Evolutionary conservation across 2,888 invertebrate species (phyloP).

Genomic region (Rhagium mordax): DNA sequence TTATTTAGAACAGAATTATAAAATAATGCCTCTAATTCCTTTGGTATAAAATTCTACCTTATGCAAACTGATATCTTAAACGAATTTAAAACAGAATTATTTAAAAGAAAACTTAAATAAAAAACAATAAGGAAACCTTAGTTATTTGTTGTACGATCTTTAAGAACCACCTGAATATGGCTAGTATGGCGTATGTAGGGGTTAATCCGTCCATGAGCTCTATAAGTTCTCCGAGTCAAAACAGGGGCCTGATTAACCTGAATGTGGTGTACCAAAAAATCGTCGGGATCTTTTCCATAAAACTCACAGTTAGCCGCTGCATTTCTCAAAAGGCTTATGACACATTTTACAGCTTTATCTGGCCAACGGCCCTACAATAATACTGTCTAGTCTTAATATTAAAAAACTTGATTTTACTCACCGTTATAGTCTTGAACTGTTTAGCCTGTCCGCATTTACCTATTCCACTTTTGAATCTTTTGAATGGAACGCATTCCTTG

Average conservation of each 20-base stretch:
- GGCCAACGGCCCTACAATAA: slow-evolving; percentile 81
- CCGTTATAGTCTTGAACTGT: slow-evolving; percentile 80
- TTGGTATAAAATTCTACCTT: no score
- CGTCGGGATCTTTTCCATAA: slow-evolving; percentile 83
- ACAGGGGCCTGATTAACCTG: slow-evolving; percentile 86
- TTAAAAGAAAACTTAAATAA: neutral
- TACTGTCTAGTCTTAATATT: neutral
- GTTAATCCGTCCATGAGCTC: slow-evolving; percentile 89
- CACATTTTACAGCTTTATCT: slow-evolving; percentile 84
- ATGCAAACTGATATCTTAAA: no score
- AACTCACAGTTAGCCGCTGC: slow-evolving; percentile 88
- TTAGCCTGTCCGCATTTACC: slow-evolving; percentile 86
- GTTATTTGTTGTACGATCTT: slow-evolving; percentile 69
- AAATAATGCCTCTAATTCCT: no score
- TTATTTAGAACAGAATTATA: no score
- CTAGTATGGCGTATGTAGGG: slow-evolving; percentile 89
- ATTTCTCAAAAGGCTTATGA: slow-evolving; percentile 84
- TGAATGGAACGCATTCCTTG: slow-evolving; percentile 87
- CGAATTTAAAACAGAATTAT: no score
- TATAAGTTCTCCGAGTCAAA: slow-evolving; percentile 84
- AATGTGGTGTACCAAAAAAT: slow-evolving; percentile 86
- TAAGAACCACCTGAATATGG: slow-evolving; percentile 85
- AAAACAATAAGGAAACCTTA: neutral
- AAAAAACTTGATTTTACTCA: slow-evolving; percentile 52
- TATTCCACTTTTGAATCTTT: slow-evolving; percentile 83